These are phyloP conservation scores for Polia nebulosa DNA, from an alignment of 2,888 invertebrate genomes.

Conservation along the genomic window DNA sequence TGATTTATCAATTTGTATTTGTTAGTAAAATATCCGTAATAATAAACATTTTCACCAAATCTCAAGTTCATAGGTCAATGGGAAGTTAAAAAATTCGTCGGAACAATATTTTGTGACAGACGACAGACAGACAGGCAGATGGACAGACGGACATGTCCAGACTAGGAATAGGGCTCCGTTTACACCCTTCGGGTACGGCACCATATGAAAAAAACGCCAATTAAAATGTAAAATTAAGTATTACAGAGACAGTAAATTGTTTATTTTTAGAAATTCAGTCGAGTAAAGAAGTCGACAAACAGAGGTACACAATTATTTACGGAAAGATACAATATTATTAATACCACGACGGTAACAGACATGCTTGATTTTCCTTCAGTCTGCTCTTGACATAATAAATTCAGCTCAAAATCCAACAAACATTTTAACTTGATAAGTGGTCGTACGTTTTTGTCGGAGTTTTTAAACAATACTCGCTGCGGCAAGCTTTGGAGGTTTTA, in stretches of 20 bases:
- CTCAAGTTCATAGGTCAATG: no score
- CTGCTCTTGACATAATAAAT: slow-evolving; percentile 60
- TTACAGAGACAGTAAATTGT: neutral
- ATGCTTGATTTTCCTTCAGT: slow-evolving; percentile 46
- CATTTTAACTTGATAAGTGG: slow-evolving; percentile 57
- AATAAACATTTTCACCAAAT: no score
- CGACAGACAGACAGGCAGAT: no score
- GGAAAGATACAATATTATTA: slow-evolving; percentile 35
- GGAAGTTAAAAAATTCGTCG: no score
- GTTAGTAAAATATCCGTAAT: no score
- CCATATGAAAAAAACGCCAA: neutral
- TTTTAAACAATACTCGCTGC: slow-evolving; percentile 37
- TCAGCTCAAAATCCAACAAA: slow-evolving; percentile 42
- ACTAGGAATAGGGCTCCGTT: no score
- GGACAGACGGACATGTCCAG: no score
- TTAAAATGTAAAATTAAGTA: neutral
- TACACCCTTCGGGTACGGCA: no score
- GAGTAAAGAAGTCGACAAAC: slow-evolving; percentile 12
- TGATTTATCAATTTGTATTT: no score
- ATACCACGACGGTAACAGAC: slow-evolving; percentile 35
- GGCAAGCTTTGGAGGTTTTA: slow-evolving; percentile 17
- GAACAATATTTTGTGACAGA: no score
- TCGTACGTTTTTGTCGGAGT: slow-evolving; percentile 44
- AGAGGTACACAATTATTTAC: slow-evolving; percentile 31
- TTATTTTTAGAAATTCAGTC: slow-evolving; percentile 1